Evolutionary conservation across 1,140 invertebrate genomes (phyloP).

Genomic region (Aleiodes sp.): DNA sequence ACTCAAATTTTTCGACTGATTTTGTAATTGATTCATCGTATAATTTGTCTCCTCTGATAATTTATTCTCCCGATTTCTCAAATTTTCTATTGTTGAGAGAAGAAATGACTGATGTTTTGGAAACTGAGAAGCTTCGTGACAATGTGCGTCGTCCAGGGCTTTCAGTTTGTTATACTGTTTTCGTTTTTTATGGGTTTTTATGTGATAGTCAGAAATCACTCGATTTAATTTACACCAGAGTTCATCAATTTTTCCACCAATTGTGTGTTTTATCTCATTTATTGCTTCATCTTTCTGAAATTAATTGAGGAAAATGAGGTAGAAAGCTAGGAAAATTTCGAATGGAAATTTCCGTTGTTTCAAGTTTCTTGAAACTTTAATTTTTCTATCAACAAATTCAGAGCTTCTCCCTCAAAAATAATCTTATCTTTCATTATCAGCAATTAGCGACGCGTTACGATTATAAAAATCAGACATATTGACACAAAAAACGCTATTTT

Average conservation of each 20-base stretch:
- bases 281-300: slow-evolving; percentile 49
- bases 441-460: too few relatives aligned
- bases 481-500: too few relatives aligned
- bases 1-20: slow-evolving; percentile 41
- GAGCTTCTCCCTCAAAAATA: too few relatives aligned
- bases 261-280: background rate
- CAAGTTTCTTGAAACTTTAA: too few relatives aligned
- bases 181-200: slow-evolving; percentile 48
- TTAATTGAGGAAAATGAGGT: slow-evolving; percentile 17
- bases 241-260: slow-evolving; percentile 44
- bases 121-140: slow-evolving; percentile 43
- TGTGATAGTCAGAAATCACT: slow-evolving; percentile 52
- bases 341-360: too few relatives aligned
- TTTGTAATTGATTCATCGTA: slow-evolving; percentile 44
- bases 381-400: background rate
- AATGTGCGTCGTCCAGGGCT: slow-evolving; percentile 51
- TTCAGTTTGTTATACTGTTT: slow-evolving; percentile 62
- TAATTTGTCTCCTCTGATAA: slow-evolving; percentile 44
- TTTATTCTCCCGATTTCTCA: slow-evolving; percentile 44
- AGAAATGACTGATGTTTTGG: slow-evolving; percentile 46
- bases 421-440: too few relatives aligned
- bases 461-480: too few relatives aligned
- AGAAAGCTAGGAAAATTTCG: too few relatives aligned
- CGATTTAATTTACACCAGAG: slow-evolving; percentile 48
- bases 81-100: slow-evolving; percentile 43